phyloP scores from a whole-genome alignment of 1,140 invertebrate species.

The Armadillidium nasatum region DNA sequence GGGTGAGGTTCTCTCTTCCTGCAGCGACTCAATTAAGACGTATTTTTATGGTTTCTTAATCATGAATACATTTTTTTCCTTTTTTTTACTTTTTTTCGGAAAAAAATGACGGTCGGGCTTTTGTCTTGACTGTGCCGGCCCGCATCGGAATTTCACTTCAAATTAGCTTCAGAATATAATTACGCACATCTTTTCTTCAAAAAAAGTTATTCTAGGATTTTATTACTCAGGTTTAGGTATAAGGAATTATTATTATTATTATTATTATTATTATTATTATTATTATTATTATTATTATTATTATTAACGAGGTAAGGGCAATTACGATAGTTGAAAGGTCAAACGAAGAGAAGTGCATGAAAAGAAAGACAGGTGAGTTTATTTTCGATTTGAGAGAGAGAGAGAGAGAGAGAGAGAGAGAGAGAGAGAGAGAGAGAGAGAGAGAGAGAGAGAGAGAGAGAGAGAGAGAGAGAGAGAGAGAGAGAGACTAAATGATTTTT shows the following conservation, averaged over 20 bases:
- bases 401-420: neutral
- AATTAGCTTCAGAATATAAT: too few species aligned
- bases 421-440: slow-evolving; percentile 26
- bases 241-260: neutral
- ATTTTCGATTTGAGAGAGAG: too few species aligned
- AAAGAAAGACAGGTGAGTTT: too few species aligned
- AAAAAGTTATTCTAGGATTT: neutral
- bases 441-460: slow-evolving; percentile 29
- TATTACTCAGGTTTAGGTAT: neutral
- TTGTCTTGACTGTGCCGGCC: too few species aligned
- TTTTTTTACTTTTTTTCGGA: neutral
- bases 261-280: too few species aligned
- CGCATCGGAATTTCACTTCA: too few species aligned
- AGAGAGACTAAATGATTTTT: neutral
- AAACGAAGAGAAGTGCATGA: too few species aligned
- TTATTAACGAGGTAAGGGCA: too few species aligned
- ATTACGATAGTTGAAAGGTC: too few species aligned
- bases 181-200: too few species aligned
- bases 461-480: slow-evolving; percentile 27
- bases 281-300: too few species aligned
- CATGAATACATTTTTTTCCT: neutral
- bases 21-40: neutral
- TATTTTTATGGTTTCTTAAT: slow-evolving; percentile 1
- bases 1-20: neutral
- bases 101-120: neutral